Evolutionary conservation across 2,113 vertebrate genomes (phyloP).

Genomic region (Paralichthys olivaceus): DNA sequence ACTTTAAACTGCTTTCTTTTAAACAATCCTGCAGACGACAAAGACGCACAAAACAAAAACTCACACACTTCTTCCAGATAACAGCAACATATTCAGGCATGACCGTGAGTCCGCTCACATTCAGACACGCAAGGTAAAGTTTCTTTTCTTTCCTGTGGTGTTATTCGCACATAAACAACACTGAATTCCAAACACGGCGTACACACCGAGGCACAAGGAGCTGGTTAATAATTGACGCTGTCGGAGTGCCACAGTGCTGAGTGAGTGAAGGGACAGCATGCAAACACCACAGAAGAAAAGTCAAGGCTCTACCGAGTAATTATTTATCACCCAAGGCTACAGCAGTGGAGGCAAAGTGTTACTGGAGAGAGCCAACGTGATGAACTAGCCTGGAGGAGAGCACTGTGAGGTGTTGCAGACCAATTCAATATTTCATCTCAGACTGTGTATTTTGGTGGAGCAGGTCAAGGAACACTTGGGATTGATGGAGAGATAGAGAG

Average conservation of each 20-base stretch:
- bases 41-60: background rate
- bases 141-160: background rate
- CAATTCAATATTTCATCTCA: constrained; percentile 40
- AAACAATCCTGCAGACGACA: background rate
- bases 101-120: background rate
- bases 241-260: constrained; percentile 63
- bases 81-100: constrained; percentile 13
- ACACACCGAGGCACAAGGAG: constrained; percentile 56
- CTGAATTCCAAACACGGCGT: constrained; percentile 21
- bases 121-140: background rate
- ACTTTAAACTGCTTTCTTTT: background rate
- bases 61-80: background rate
- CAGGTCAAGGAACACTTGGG: constrained; percentile 16
- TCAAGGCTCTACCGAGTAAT: constrained; percentile 70
- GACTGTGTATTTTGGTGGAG: constrained; percentile 39
- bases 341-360: constrained; percentile 42
- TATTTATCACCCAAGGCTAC: constrained; percentile 76
- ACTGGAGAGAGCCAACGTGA: constrained; percentile 41
- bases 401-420: constrained; percentile 48
- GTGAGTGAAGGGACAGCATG: constrained; percentile 61
- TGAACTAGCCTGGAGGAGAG: constrained; percentile 39
- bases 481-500: constrained; percentile 29
- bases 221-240: constrained; percentile 80
- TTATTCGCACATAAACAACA: constrained; percentile 18
- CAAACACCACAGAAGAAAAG: constrained; percentile 72